Base-by-base conservation (phyloP, 2,888 invertebrate species). In the Sphaerophoria rueppellii region DNA sequence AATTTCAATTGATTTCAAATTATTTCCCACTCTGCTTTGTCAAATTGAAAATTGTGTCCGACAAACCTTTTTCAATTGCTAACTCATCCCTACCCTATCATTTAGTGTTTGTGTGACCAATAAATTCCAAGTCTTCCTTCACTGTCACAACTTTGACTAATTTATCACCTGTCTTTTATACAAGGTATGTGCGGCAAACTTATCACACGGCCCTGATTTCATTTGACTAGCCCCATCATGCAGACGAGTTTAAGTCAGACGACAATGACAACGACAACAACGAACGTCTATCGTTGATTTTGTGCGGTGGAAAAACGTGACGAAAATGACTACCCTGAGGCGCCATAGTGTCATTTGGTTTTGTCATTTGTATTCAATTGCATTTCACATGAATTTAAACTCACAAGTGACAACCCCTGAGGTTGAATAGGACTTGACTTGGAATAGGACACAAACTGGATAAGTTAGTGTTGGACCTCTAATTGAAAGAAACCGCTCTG, bases 321-420 rank as follows among this genome's bases (percentile, higher is more conserved):
- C 74, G 54, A 82, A 82, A 78, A 78, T 82, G 78, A 78, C 74
- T 63, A 50, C 74, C 82, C 78, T 58, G 69, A 82, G 82, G 82
- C 82, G 82, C 82, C 82, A 67, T 32, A 9, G 35, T 70, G 63
- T 5, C 71, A 54, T 60, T 55, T 61, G 54, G 14, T 32, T 48
- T 57, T 61, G 54, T 46, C 48, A 65, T 61, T 69, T 48, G 37
- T 57, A 75, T 75, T 57, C 74, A 70, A 74, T 61, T 74, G 77
- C 60, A 73, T 69, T 46, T 67, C 67, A 67, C 54, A 69, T 61
- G 61, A 61, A 61, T 16, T 58, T 16, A 9, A 14, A 12, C 52
- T 24, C 14, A 11, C 7, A 16, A 52, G 7, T 61, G 61, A 61
- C 43, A 43, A 61, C 46, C 61, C 69, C 54, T 73, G 48, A 69